Base-by-base conservation (phyloP, 2,888 invertebrate species). In the Morpho helenor region DNA sequence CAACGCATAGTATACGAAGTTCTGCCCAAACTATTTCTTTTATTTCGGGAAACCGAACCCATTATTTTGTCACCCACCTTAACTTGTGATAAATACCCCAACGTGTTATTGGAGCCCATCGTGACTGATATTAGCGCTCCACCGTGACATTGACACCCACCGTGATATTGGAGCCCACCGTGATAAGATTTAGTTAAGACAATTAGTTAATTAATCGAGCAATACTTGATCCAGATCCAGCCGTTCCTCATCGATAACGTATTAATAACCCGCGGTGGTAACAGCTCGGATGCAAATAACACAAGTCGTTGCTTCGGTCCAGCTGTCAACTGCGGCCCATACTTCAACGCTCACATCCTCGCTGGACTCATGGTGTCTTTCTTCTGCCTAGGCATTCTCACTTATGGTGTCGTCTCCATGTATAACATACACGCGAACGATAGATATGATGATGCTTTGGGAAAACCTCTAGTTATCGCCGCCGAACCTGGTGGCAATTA, bases 391-490 rank as follows among this genome's bases (percentile, higher is more conserved):
- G 22, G 49, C 0, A 76, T 84, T 3, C 39, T 75, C 0, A 40
- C 63, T 0, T 75, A 68, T 9, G 87, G 80, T 0, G 2, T 84
- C 0, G 2, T 64, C 0, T 56, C 63, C 0, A 7, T 85, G 2
- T 67, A 61, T 8, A 73, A 75, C 41, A 73, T 76, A 22, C 50
- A 58, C 0, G 7, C 68, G 0, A 79, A 80, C 45, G 68, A 75
- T 52, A 75, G 69, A 7, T 81, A 64, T 44, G 85, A 85, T 3
- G 84, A 85, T 42, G 72, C 79, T 0, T 67, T 77, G 2, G 70
- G 71, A 0, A 79, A 78, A 46, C 65, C 66, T 2, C 51, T 75
- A 8, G 61, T 59, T 4, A 63, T 63, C 8, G 59, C 59, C 2
- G 41, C 49, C 3, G 62, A 63, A 45, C 60, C 52, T 8, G 60